Percentiles rank a stretch among this genome's conserved stretches.
These are phyloP conservation scores for Bovichtus diacanthus DNA, from an alignment of 2,797 vertebrate species.

Conservation along the genomic window DNA sequence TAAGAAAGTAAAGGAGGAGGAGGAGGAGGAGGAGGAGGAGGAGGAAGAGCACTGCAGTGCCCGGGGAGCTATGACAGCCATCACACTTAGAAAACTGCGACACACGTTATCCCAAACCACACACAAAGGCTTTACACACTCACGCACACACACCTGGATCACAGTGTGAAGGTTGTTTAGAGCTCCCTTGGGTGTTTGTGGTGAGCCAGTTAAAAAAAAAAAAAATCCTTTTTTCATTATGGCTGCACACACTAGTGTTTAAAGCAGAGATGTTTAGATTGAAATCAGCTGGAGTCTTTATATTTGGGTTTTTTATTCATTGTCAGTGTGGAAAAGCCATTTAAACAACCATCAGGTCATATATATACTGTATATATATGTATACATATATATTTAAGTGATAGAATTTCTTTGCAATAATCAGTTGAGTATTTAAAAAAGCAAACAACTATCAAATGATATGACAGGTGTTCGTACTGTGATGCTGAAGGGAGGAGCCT, in stretches of 20 bases:
- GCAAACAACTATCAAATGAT: background rate
- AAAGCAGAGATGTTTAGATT: slow-evolving; percentile 1
- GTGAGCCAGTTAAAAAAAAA: slow-evolving; percentile 47
- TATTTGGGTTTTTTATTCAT: background rate
- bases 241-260: background rate
- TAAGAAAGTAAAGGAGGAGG: slow-evolving; percentile 52
- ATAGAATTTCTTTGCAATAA: background rate
- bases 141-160: slow-evolving; percentile 63
- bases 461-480: background rate
- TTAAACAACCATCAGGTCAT: background rate
- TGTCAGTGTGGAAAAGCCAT: slow-evolving; percentile 19
- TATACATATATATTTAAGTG: too few species aligned
- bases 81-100: slow-evolving; percentile 47
- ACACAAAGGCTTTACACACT: slow-evolving; percentile 13
- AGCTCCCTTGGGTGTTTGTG: slow-evolving; percentile 52
- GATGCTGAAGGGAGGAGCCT: background rate
- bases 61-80: slow-evolving; percentile 58
- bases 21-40: slow-evolving; percentile 23
- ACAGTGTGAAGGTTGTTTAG: slow-evolving; percentile 55
- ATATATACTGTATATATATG: too few species aligned
- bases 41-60: slow-evolving; percentile 54
- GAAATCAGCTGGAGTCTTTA: slow-evolving; percentile 9
- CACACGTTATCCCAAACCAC: slow-evolving; percentile 26
- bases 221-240: slow-evolving; percentile 30
- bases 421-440: background rate